A percentile compares a stretch with the other conserved stretches of the same genome.
Conservation (phyloP, 2,888 invertebrate genomes). For the Cryptocephalus moraei region DNA sequence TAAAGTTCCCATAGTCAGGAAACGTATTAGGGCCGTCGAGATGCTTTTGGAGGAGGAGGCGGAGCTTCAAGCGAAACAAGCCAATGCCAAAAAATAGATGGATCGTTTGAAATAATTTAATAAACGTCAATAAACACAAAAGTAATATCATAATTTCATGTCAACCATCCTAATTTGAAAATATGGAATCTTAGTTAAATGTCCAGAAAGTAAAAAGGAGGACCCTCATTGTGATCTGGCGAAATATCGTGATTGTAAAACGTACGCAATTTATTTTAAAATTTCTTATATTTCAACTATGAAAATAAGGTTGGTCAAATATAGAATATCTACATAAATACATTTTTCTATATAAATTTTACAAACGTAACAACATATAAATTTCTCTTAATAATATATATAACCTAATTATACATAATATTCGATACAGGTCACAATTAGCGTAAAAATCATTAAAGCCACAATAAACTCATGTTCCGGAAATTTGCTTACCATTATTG, state of each 20-base stretch:
- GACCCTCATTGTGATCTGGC: too few species aligned
- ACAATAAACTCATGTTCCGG: too few species aligned
- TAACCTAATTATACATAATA: not conserved
- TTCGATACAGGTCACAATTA: not conserved
- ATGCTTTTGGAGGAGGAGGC: slow-evolving; percentile 47
- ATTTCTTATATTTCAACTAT: slow-evolving; percentile 15
- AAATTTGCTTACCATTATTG: too few species aligned
- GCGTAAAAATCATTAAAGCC: not conserved
- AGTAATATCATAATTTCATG: not conserved
- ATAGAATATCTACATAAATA: slow-evolving; percentile 24
- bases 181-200: too few species aligned
- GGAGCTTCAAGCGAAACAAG: slow-evolving; percentile 37
- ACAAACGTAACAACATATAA: slow-evolving; percentile 25
- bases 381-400: slow-evolving; percentile 13
- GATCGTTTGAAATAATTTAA: not conserved
- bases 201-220: too few species aligned
- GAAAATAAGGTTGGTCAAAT: slow-evolving; percentile 20
- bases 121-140: not conserved
- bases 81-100: slow-evolving; percentile 33
- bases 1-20: slow-evolving; percentile 76
- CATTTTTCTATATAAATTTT: slow-evolving; percentile 21
- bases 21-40: slow-evolving; percentile 61
- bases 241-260: too few species aligned
- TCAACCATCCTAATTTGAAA: too few species aligned
- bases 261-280: too few species aligned